A percentile compares a stretch with the other conserved stretches of the same genome.
phyloP scores from a whole-genome alignment of 1,140 invertebrate genomes.

The Choristoneura fumiferana region DNA sequence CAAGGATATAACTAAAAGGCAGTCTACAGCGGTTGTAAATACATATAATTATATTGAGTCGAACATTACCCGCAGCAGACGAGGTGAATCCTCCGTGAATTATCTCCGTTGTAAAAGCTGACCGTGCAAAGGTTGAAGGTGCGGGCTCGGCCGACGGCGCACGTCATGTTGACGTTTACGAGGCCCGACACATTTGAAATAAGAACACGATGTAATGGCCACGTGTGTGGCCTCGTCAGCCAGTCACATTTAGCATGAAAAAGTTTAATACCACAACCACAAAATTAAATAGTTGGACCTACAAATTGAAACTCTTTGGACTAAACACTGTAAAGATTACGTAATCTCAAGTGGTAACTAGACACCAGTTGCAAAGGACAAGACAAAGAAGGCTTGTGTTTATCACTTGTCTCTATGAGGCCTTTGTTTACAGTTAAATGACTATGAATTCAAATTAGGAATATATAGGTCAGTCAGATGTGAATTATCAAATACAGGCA shows the following conservation, averaged over 20 bases:
- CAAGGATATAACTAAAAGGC: not conserved
- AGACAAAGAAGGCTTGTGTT: not conserved
- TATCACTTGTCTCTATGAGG: constrained; percentile 1
- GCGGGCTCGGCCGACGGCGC: constrained; percentile 21
- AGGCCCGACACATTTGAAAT: constrained; percentile 53
- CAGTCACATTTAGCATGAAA: constrained; percentile 21
- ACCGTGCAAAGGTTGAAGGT: constrained; percentile 13
- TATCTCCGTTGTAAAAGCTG: constrained; percentile 4
- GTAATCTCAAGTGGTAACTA: not conserved
- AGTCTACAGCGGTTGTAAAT: constrained; percentile 7
- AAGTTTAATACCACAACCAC: not conserved
- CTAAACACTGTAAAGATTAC: no score
- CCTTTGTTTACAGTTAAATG: constrained; percentile 8
- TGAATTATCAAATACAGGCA: no score
- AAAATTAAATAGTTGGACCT: no score
- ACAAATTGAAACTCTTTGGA: no score
- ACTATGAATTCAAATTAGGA: not conserved
- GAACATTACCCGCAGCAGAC: constrained; percentile 3
- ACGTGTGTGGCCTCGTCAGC: constrained; percentile 57
- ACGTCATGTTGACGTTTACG: constrained; percentile 59
- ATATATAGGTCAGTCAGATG: no score
- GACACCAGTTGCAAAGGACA: constrained; percentile 7
- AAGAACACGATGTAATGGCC: constrained; percentile 44
- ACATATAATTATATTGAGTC: not conserved
- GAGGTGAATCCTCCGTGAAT: constrained; percentile 9